Percentiles rank a stretch among this genome's conserved stretches.
These are phyloP conservation scores for Coendou prehensilis DNA, from an alignment of 2,797 vertebrate genomes.

Conservation along the genomic window DNA sequence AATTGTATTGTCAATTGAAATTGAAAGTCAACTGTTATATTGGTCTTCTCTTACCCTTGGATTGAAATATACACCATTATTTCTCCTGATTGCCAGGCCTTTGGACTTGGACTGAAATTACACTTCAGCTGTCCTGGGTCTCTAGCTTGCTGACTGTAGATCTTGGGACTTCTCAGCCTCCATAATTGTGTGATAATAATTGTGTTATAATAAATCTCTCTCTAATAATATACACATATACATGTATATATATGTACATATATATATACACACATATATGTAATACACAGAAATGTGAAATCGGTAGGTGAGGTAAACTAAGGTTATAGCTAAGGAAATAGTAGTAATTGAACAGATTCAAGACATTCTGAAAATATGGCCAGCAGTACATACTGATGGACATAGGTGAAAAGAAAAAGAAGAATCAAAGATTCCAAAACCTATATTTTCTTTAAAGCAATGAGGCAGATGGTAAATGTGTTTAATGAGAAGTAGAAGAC, in stretches of 20 bases:
- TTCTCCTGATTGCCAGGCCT: background rate
- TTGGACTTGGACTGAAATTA: background rate
- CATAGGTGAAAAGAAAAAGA: background rate
- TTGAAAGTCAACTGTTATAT: background rate
- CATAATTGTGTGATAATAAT: background rate
- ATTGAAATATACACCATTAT: background rate
- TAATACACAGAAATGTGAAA: background rate
- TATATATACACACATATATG: background rate
- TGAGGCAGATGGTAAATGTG: background rate
- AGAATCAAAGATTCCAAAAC: slow-evolving; percentile 15
- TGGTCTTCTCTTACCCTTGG: background rate
- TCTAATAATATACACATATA: background rate
- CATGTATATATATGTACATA: background rate
- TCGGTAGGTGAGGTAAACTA: background rate
- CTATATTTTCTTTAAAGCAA: background rate
- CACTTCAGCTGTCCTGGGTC: background rate
- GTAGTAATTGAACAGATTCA: background rate
- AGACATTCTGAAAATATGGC: background rate
- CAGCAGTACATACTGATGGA: background rate
- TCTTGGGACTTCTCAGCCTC: background rate
- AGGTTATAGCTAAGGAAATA: background rate
- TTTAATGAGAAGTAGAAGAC: slow-evolving; percentile 3
- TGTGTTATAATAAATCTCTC: background rate
- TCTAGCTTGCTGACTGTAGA: background rate
- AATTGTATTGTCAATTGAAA: slow-evolving; percentile 27